Evolutionary conservation across 2,888 invertebrate species (phyloP), one percentile per base, ranked within the genome.

Genomic region (Branchellion lobata): DNA sequence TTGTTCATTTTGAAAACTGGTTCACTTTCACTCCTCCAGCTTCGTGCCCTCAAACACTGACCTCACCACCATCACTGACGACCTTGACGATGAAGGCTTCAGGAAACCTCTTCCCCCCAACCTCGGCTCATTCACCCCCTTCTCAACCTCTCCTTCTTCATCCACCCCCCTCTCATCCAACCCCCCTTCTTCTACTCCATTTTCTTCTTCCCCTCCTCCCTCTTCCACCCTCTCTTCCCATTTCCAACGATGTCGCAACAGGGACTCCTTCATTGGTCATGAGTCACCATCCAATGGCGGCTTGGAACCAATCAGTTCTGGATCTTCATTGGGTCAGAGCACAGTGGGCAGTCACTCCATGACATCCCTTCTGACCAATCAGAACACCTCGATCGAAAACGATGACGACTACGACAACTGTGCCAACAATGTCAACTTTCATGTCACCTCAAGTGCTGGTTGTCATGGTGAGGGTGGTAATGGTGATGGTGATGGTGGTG

Each of bases 241-340:
- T 65, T 51, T 14, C 21, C 51, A 51, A 18, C 51, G 21, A 18
- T 21, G 51, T 51, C 51, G 51, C 21, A 14, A 21, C 21, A 5
- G 8, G 5, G 24, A 65, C 24, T 65, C 29, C 5, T 21, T 27
- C 8, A 65, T 27, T n/a, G 24, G 24, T 65, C 65, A 65, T 5
- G 14, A 40, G 5, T 5, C 40, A 40, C n/a, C 61, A 8, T 18
- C n/a, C 24, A 57, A 57, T 24, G 5, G 21, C 11, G 61, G 61
- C 61, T 24, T 57, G 21, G 61, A 57, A 18, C 61, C 61, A 24
- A 57, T 57, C 24, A 57, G 61, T 57, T 57, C 61, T 57, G 61
- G 24, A 3, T 57, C 61, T n/a, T 57, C 61, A 18, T 57, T 57
- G 61, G 21, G 61, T n/a, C 61, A 57, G 21, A 57, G 61, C 24